Conservation (phyloP, 2,797 vertebrate species). For the Schizopygopsis malacanthus region DNA sequence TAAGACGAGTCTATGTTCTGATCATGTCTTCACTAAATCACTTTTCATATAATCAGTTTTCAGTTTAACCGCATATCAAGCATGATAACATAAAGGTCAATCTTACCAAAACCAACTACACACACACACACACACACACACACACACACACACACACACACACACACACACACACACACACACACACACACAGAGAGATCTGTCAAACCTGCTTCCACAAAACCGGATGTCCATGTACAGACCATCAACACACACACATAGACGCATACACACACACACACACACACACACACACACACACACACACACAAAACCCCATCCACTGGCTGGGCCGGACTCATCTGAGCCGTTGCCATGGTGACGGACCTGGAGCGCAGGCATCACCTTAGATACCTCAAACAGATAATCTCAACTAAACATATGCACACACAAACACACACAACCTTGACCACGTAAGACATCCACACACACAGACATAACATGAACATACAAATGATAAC, state of each 20-base stretch:
- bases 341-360: constrained; percentile 56
- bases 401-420: constrained; percentile 63
- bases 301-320: constrained; percentile 26
- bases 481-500: background rate
- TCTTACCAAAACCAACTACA: constrained; percentile 43
- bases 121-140: constrained; percentile 14
- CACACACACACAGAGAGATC: constrained; percentile 1
- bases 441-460: constrained; percentile 28
- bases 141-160: background rate
- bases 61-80: background rate
- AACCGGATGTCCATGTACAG: constrained; percentile 17
- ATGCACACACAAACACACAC: constrained; percentile 39
- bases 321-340: constrained; percentile 55
- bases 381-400: constrained; percentile 63
- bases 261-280: background rate
- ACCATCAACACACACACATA: background rate
- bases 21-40: background rate
- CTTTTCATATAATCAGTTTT: constrained; percentile 15
- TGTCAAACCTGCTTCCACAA: constrained; percentile 13
- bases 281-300: background rate
- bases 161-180: background rate
- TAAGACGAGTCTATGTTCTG: background rate
- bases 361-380: constrained; percentile 56
- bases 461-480: constrained; percentile 21
- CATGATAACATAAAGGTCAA: background rate